A percentile compares a stretch with the other conserved stretches of the same genome.
Evolutionary conservation across 1,140 invertebrate species (phyloP).

Genomic region (Coptotermes formosanus): DNA sequence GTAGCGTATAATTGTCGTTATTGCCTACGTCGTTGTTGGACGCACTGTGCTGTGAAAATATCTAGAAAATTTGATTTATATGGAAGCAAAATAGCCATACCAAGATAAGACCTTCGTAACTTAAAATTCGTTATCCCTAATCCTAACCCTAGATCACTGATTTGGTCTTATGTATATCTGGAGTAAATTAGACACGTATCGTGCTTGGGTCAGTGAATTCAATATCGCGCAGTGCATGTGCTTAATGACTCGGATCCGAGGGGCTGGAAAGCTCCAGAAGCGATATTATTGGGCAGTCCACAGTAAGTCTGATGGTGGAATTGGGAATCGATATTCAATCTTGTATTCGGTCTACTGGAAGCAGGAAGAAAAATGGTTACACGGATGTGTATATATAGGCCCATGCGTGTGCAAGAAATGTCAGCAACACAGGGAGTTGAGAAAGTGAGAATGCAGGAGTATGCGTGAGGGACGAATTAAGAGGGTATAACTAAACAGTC

Average conservation of each 20-base stretch:
- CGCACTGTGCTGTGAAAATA: too few relatives aligned
- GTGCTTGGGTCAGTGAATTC: not conserved
- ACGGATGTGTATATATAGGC: not conserved
- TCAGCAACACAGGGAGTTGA: not conserved
- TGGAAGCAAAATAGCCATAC: too few relatives aligned
- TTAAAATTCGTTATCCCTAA: not conserved
- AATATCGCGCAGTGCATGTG: constrained; percentile 3
- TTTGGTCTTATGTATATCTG: not conserved
- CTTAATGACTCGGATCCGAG: not conserved
- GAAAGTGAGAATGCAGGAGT: not conserved
- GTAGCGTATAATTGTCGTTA: too few relatives aligned
- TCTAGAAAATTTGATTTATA: too few relatives aligned
- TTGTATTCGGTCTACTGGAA: constrained; percentile 9
- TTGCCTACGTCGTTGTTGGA: too few relatives aligned
- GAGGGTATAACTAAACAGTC: not conserved
- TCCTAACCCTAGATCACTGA: not conserved
- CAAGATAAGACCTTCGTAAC: not conserved
- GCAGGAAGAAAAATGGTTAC: not conserved
- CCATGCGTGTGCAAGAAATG: not conserved
- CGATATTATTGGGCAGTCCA: not conserved
- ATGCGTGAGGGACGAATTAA: not conserved
- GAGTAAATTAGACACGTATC: not conserved
- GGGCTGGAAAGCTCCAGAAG: not conserved
- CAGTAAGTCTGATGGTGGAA: not conserved
- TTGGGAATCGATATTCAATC: constrained; percentile 11